Evolutionary conservation across 2,888 invertebrate species (phyloP).

Genomic region (Eupithecia pulchellata): DNA sequence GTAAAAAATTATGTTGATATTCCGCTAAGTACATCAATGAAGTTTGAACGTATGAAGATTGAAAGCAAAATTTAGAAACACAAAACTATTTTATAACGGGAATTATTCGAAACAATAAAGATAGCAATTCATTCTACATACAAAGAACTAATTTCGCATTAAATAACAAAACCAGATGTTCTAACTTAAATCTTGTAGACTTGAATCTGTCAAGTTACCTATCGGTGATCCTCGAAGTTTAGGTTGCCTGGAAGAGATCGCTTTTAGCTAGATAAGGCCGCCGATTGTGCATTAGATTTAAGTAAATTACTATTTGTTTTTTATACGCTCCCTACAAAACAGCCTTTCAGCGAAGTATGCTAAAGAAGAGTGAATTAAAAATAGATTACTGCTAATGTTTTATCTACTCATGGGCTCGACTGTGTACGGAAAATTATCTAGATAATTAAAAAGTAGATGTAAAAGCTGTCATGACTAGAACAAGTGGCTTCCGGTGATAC

Average conservation of each 20-base stretch:
- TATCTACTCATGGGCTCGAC: slow-evolving; percentile 41
- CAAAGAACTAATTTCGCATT: background rate
- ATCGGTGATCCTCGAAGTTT: no score
- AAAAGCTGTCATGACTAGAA: slow-evolving; percentile 18
- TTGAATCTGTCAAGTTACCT: background rate
- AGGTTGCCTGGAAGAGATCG: no score
- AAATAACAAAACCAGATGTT: background rate
- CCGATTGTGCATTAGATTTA: no score
- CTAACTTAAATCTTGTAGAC: background rate
- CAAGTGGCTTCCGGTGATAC: slow-evolving; percentile 32
- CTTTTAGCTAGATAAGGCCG: no score
- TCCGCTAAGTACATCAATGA: no score
- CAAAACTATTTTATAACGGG: background rate
- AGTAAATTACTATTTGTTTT: no score
- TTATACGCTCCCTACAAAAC: no score
- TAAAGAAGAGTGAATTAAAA: no score
- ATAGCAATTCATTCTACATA: background rate
- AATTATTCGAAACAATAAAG: background rate
- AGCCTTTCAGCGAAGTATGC: no score
- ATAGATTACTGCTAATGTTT: background rate
- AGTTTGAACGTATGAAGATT: background rate
- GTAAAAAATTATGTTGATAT: no score
- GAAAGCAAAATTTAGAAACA: background rate
- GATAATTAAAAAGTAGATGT: slow-evolving; percentile 22
- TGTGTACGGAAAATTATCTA: slow-evolving; percentile 18